phyloP scores from a whole-genome alignment of 2,797 vertebrate species.

The Setipinna tenuifilis region DNA sequence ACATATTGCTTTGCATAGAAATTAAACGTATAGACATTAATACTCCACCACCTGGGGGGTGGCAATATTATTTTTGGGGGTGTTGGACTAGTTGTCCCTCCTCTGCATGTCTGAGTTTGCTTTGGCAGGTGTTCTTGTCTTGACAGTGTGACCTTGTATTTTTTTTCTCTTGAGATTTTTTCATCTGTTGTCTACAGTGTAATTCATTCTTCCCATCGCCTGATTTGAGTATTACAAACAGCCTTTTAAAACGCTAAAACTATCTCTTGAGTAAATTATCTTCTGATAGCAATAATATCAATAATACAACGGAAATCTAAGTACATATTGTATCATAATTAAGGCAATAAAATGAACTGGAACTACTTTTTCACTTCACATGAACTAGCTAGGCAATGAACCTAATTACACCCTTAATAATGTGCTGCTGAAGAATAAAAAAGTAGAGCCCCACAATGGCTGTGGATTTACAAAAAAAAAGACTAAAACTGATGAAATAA shows the following conservation, averaged over 20 bases:
- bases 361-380: slow-evolving; percentile 48
- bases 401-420: slow-evolving; percentile 53
- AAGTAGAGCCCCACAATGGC: slow-evolving; percentile 56
- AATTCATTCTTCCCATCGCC: not conserved
- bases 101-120: not conserved
- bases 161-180: not conserved
- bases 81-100: not conserved
- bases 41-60: not conserved
- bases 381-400: slow-evolving; percentile 46
- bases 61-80: too few species aligned
- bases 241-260: slow-evolving; percentile 43
- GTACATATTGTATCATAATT: slow-evolving; percentile 58
- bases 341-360: slow-evolving; percentile 67
- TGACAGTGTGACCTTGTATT: not conserved
- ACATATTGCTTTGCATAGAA: slow-evolving; percentile 12
- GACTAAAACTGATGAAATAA: slow-evolving; percentile 56
- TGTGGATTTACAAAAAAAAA: slow-evolving; percentile 54
- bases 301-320: slow-evolving; percentile 44
- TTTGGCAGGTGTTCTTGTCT: not conserved
- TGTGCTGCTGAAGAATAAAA: slow-evolving; percentile 51
- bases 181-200: not conserved
- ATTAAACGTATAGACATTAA: not conserved
- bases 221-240: slow-evolving; percentile 33
- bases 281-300: slow-evolving; percentile 45
- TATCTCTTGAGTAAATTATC: slow-evolving; percentile 41